A percentile compares a stretch with the other conserved stretches of the same genome.
phyloP scores from a whole-genome alignment of 2,797 vertebrate genomes.

The Lacerta bilineata region DNA sequence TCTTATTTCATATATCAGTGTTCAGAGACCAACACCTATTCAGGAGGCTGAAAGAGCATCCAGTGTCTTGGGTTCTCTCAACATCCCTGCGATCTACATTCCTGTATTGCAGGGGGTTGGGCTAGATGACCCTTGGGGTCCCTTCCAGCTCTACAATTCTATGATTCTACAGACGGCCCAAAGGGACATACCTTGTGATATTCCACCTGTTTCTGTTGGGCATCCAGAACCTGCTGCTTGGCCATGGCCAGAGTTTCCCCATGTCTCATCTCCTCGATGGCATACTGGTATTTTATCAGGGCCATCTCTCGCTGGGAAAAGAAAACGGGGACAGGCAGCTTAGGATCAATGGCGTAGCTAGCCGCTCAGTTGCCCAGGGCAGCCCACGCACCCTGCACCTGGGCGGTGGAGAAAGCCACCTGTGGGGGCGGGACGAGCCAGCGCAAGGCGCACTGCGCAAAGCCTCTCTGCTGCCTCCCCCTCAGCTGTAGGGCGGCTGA shows the following conservation, averaged over 20 bases:
- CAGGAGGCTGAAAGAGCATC: constrained; percentile 43
- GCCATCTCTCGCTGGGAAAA: constrained; percentile 83
- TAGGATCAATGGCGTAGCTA: not conserved
- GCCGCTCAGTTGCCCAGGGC: not conserved
- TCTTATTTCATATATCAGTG: not conserved
- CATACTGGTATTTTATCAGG: constrained; percentile 73
- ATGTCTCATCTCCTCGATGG: constrained; percentile 75
- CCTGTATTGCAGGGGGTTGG: too few species aligned
- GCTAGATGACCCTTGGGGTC: too few species aligned
- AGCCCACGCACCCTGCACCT: too few species aligned
- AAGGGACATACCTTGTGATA: constrained; percentile 80
- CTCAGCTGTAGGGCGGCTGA: too few species aligned
- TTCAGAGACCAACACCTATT: constrained; percentile 56
- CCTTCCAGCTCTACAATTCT: too few species aligned
- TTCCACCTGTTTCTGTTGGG: constrained; percentile 77
- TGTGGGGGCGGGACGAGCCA: too few species aligned
- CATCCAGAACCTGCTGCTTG: constrained; percentile 68
- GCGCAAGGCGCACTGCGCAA: too few species aligned
- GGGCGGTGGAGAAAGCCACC: too few species aligned
- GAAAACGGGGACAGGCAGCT: not conserved
- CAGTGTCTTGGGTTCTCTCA: constrained; percentile 14
- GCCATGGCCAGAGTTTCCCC: constrained; percentile 76
- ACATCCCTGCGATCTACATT: constrained; percentile 8
- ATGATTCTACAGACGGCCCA: constrained; percentile 10
- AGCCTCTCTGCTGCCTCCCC: not conserved